These are phyloP conservation scores for Dryadula phaetusa DNA, from an alignment of 2,888 invertebrate genomes.

Conservation along the genomic window DNA sequence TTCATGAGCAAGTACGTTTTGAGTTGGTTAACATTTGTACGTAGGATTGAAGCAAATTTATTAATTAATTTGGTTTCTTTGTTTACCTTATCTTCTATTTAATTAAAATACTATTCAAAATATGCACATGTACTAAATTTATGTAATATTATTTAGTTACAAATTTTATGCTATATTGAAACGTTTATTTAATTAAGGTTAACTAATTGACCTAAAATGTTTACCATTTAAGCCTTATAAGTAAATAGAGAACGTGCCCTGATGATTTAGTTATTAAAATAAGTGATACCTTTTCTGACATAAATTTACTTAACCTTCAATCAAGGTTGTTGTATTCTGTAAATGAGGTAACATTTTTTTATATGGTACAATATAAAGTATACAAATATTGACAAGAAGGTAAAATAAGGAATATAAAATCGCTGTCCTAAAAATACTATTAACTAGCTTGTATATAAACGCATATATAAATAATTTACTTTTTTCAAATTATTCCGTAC, in stretches of 20 bases:
- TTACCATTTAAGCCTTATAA: slow-evolving; percentile 15
- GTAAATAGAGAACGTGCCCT: slow-evolving; percentile 17
- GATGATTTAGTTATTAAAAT: slow-evolving; percentile 7
- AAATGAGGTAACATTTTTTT: neutral
- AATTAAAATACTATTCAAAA: neutral
- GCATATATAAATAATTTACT: too few species aligned
- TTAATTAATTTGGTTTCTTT: neutral
- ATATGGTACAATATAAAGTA: neutral
- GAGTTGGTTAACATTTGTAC: neutral
- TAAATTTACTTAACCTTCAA: slow-evolving; percentile 18
- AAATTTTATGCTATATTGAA: neutral
- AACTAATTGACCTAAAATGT: slow-evolving; percentile 26
- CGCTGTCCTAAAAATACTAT: too few species aligned
- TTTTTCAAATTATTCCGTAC: too few species aligned
- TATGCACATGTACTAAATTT: neutral
- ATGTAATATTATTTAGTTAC: neutral
- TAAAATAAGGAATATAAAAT: neutral
- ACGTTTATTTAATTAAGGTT: neutral
- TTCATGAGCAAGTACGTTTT: neutral
- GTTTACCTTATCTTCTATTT: neutral
- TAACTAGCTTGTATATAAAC: neutral
- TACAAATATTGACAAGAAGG: neutral
- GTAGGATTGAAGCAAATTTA: neutral
- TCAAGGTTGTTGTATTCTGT: neutral
- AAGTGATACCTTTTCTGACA: neutral